phyloP scores from a whole-genome alignment of 2,797 vertebrate species.

The Mormyrops attenuatus region DNA sequence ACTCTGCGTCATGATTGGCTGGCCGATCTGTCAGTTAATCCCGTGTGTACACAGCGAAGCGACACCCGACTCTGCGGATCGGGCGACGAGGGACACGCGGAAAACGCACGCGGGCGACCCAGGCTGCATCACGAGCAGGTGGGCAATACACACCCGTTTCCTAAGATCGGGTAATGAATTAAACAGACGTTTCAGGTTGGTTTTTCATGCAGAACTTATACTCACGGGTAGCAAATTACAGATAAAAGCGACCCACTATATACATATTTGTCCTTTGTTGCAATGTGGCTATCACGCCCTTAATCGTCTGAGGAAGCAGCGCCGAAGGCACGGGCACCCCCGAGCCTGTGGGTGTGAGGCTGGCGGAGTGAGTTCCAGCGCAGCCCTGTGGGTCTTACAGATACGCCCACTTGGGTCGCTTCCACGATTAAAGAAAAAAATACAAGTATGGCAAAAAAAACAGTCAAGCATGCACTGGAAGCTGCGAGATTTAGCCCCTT shows the following conservation, averaged over 20 bases:
- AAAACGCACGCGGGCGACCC: background rate
- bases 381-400: slow-evolving; percentile 59
- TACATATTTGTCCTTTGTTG: background rate
- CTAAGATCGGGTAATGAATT: background rate
- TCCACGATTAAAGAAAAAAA: slow-evolving; percentile 51
- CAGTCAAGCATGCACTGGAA: background rate
- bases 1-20: slow-evolving; percentile 50
- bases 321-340: background rate
- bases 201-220: slow-evolving; percentile 21
- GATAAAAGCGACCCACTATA: background rate
- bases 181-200: background rate
- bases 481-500: background rate
- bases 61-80: slow-evolving; percentile 70
- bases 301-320: background rate
- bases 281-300: background rate
- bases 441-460: slow-evolving; percentile 10
- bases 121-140: background rate
- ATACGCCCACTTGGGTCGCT: slow-evolving; percentile 67
- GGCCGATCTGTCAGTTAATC: slow-evolving; percentile 45
- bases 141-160: background rate
- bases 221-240: background rate
- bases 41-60: slow-evolving; percentile 41
- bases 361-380: slow-evolving; percentile 25
- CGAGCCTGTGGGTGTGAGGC: slow-evolving; percentile 32
- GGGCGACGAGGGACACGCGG: slow-evolving; percentile 57